Percentiles rank a stretch among this genome's conserved stretches.
Evolutionary conservation across 2,113 vertebrate species (phyloP).

Genomic region (Merops nubicus): DNA sequence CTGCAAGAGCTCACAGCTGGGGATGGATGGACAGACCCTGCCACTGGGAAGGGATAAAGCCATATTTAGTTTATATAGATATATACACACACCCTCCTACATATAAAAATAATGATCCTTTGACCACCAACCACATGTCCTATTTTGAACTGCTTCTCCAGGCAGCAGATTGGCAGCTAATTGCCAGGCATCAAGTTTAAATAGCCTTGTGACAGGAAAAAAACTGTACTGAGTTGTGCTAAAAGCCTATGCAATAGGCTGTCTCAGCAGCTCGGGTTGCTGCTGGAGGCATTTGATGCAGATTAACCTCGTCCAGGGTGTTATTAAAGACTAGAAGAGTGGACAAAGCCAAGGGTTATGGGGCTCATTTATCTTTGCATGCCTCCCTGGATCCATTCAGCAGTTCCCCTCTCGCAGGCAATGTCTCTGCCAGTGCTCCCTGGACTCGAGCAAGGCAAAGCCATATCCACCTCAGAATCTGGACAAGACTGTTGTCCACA

Average conservation of each 20-base stretch:
- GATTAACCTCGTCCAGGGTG: not conserved
- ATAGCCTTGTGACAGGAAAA: not conserved
- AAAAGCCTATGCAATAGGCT: too few species aligned
- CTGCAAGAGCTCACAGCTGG: not conserved
- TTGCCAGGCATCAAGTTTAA: not conserved
- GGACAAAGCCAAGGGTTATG: not conserved
- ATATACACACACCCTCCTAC: not conserved
- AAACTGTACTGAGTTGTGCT: not conserved
- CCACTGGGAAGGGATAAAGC: not conserved
- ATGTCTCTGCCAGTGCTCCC: not conserved
- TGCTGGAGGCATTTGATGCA: not conserved
- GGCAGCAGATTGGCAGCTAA: slow-evolving; percentile 28
- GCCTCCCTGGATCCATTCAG: not conserved
- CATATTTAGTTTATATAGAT: not conserved
- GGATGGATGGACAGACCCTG: not conserved
- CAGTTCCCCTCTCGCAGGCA: slow-evolving; percentile 19
- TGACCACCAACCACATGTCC: not conserved
- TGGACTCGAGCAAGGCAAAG: not conserved
- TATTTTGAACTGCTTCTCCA: not conserved
- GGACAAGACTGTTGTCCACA: rapidly evolving
- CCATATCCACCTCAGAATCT: not conserved
- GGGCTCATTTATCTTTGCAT: not conserved
- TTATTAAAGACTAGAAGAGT: not conserved
- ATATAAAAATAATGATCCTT: too few species aligned
- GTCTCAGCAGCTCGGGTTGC: not conserved